Percentiles rank a stretch among this genome's conserved stretches.
Evolutionary conservation across 1,140 invertebrate species (phyloP).

Genomic region (Thalassaphorura encarpata): DNA sequence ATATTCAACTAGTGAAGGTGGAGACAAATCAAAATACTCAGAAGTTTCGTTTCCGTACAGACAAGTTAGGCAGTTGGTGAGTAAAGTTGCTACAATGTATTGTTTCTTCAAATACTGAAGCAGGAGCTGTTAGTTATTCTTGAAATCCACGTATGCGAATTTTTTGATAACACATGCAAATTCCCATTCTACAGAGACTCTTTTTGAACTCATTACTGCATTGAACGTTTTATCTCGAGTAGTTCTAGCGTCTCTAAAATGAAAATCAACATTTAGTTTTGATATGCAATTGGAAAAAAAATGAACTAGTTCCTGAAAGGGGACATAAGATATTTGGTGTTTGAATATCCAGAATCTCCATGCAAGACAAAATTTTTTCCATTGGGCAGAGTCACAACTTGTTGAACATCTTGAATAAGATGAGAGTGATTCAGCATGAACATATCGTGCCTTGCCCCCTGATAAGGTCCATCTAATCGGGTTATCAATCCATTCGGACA

Average conservation of each 20-base stretch:
- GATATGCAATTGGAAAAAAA: no score
- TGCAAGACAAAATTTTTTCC: neutral
- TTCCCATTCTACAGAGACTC: constrained; percentile 3
- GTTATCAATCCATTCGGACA: constrained; percentile 3
- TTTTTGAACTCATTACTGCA: neutral
- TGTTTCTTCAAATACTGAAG: neutral
- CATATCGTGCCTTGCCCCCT: neutral
- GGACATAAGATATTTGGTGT: neutral
- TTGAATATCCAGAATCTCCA: neutral
- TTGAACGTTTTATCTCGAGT: neutral
- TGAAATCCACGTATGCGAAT: constrained; percentile 4
- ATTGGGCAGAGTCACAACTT: neutral
- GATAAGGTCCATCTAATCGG: neutral
- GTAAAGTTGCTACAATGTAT: constrained; percentile 1
- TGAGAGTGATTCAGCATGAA: neutral
- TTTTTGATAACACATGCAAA: neutral
- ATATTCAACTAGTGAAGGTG: neutral
- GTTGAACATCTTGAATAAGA: neutral
- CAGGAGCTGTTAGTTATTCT: constrained; percentile 1
- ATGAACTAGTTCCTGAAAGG: no score
- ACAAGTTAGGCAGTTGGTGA: constrained; percentile 3
- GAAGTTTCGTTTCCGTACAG: neutral
- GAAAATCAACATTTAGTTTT: constrained; percentile 3
- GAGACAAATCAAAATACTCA: neutral
- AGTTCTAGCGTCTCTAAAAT: neutral